Percentiles rank a stretch among this genome's conserved stretches.
Conservation (phyloP, 2,797 vertebrate species). For the Cuniculus paca region DNA sequence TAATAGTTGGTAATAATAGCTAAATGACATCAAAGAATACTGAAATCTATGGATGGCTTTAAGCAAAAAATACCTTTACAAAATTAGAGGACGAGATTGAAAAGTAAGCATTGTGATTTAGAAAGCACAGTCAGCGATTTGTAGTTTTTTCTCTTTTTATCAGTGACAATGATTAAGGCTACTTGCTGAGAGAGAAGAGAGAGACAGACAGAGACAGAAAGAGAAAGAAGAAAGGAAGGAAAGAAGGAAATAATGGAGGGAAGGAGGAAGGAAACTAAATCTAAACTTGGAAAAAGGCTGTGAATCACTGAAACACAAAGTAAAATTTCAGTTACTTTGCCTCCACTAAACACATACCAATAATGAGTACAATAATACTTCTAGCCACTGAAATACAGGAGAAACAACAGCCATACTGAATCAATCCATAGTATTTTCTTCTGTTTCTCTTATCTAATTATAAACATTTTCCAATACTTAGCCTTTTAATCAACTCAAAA, state of each 20-base stretch:
- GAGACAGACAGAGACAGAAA: background rate
- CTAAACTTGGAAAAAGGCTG: conserved; percentile 18
- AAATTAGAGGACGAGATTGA: conserved; percentile 33
- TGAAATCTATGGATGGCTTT: conserved; percentile 54
- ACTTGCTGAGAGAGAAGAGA: background rate
- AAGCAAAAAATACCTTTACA: conserved; percentile 38
- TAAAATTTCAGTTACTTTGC: background rate
- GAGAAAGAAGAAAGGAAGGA: background rate
- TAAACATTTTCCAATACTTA: background rate
- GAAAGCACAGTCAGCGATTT: background rate
- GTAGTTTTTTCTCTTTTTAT: conserved; percentile 64
- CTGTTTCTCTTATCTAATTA: background rate
- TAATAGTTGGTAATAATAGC: conserved; percentile 41
- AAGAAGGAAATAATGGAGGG: background rate
- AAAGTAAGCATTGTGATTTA: conserved; percentile 44
- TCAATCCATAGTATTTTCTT: background rate
- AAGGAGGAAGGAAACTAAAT: background rate
- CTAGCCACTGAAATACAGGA: background rate
- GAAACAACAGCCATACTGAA: background rate
- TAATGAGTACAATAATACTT: background rate
- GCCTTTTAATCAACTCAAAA: background rate
- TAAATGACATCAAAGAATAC: conserved; percentile 55
- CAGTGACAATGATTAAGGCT: conserved; percentile 49
- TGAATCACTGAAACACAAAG: background rate
- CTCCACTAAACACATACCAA: background rate